Conservation (phyloP, 2,888 invertebrate genomes). For the Ophion costatus region DNA sequence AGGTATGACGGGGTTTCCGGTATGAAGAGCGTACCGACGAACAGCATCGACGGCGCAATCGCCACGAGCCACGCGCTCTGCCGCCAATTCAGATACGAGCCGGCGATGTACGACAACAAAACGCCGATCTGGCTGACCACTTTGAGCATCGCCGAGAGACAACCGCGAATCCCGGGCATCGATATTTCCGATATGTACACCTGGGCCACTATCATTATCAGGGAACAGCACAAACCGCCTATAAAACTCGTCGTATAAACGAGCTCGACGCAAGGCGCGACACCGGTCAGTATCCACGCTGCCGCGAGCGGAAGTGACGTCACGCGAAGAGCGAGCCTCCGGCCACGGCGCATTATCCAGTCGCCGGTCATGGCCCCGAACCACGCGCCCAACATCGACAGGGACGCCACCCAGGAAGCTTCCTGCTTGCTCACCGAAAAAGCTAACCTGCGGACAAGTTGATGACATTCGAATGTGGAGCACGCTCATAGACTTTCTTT, state of each 20-base stretch:
- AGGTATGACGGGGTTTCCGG: conserved; percentile 96
- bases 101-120: conserved; percentile 92
- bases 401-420: conserved; percentile 92
- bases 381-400: conserved; percentile 91
- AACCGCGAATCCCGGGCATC: conserved; percentile 93
- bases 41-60: conserved; percentile 90
- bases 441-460: conserved; percentile 79
- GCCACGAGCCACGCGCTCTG: conserved; percentile 93
- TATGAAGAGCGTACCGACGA: conserved; percentile 90
- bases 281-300: conserved; percentile 92
- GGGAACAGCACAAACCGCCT: conserved; percentile 92
- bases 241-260: conserved; percentile 94
- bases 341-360: conserved; percentile 90
- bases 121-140: conserved; percentile 94
- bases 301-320: conserved; percentile 91
- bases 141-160: conserved; percentile 93
- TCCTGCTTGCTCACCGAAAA: conserved; percentile 90
- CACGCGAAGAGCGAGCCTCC: conserved; percentile 88
- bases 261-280: conserved; percentile 90
- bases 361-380: conserved; percentile 92
- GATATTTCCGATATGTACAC: conserved; percentile 97
- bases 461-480: not conserved
- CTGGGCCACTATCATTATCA: conserved; percentile 91
- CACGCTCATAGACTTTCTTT: not conserved
- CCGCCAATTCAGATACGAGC: conserved; percentile 93